Conservation (phyloP, 2,113 vertebrate species). For the Delphinapterus leucas region DNA sequence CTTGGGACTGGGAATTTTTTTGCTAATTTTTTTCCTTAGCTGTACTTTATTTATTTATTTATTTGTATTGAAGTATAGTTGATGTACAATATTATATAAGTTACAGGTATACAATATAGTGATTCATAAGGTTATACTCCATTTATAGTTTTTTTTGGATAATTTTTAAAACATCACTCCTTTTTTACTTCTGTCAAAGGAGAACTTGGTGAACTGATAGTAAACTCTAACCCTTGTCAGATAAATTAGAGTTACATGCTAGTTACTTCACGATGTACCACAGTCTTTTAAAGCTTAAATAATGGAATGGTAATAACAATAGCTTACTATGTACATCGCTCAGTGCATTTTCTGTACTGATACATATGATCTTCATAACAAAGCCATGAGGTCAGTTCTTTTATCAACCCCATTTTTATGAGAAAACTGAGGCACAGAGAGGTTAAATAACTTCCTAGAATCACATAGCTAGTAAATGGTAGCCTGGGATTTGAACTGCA, state of each 20-base stretch:
- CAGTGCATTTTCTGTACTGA: not conserved
- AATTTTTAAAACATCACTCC: not conserved
- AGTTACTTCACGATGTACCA: not conserved
- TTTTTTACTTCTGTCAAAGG: not conserved
- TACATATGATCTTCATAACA: not conserved
- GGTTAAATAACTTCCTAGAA: not conserved
- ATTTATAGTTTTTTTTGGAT: not conserved
- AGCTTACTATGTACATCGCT: not conserved
- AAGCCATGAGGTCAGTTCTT: not conserved
- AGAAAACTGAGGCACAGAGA: slow-evolving; percentile 40
- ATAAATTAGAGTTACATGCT: slow-evolving; percentile 3
- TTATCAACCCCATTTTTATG: not conserved
- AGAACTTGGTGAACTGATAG: slow-evolving; percentile 29
- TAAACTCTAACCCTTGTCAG: not conserved
- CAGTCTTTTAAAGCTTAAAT: slow-evolving; percentile 9
- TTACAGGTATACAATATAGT: not conserved
- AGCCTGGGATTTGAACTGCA: not conserved
- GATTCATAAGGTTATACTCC: not conserved
- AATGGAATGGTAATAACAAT: not conserved
- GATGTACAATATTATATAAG: not conserved
- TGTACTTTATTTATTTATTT: not conserved
- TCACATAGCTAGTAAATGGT: not conserved
- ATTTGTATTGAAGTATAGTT: not conserved
- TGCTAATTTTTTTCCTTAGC: not conserved
- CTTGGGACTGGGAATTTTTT: not conserved